These are phyloP conservation scores for Eudasyphora cyanicolor DNA, from an alignment of 2,888 invertebrate species.

Conservation along the genomic window DNA sequence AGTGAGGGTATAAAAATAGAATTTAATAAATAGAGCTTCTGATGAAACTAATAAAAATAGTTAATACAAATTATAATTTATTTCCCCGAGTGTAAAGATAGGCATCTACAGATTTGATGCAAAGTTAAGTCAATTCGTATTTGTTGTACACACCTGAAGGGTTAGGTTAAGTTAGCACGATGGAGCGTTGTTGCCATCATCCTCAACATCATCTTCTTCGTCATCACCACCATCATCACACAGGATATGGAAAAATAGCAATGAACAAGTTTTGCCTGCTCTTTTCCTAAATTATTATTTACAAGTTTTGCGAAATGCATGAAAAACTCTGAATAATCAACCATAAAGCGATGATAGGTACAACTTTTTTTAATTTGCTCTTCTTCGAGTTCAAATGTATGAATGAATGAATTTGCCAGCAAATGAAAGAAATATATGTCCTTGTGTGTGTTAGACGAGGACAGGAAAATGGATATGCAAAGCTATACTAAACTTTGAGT, in stretches of 20 bases:
- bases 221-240: constrained; percentile 13
- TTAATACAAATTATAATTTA: not conserved
- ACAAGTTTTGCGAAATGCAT: constrained; percentile 60
- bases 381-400: not conserved
- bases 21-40: too few species aligned
- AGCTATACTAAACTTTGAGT: not conserved
- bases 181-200: too few species aligned
- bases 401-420: too few species aligned
- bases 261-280: constrained; percentile 71
- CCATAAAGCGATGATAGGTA: constrained; percentile 61
- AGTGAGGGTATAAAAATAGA: too few species aligned
- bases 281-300: constrained; percentile 68
- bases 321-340: constrained; percentile 63
- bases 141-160: not conserved
- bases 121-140: not conserved
- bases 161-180: not conserved
- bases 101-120: not conserved
- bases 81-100: not conserved
- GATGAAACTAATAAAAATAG: too few species aligned
- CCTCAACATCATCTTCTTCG: not conserved
- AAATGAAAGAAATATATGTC: constrained; percentile 14
- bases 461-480: constrained; percentile 24
- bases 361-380: constrained; percentile 39
- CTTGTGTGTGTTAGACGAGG: not conserved
- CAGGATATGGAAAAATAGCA: constrained; percentile 40